Evolutionary conservation across 2,888 invertebrate species (phyloP).

Genomic region (Agrotis clavis): DNA sequence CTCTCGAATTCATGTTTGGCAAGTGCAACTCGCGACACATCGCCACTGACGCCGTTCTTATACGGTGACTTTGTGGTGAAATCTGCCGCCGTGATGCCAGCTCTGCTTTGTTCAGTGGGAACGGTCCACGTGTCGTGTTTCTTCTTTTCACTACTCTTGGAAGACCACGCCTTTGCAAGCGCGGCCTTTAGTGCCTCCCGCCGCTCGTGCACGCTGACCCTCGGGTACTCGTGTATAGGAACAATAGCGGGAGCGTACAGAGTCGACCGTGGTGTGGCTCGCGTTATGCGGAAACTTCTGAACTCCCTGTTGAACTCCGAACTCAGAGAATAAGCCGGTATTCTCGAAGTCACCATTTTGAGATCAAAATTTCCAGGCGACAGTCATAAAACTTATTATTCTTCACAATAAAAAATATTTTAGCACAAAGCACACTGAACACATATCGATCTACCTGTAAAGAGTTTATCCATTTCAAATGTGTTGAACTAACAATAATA

Average conservation of each 20-base stretch:
- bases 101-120: slow-evolving; percentile 83
- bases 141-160: slow-evolving; percentile 85
- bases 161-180: slow-evolving; percentile 89
- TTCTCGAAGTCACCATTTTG: slow-evolving; percentile 92
- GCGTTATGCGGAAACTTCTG: slow-evolving; percentile 91
- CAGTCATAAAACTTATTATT: slow-evolving; percentile 72
- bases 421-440: slow-evolving; percentile 87
- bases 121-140: slow-evolving; percentile 88
- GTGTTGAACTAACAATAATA: slow-evolving; percentile 74
- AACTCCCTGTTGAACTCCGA: slow-evolving; percentile 92
- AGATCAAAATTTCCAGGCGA: slow-evolving; percentile 89
- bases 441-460: slow-evolving; percentile 89
- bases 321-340: slow-evolving; percentile 92
- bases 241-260: slow-evolving; percentile 90
- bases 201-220: slow-evolving; percentile 91
- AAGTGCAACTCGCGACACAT: slow-evolving; percentile 85
- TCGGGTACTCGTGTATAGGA: slow-evolving; percentile 92
- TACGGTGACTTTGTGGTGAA: slow-evolving; percentile 80
- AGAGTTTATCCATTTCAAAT: slow-evolving; percentile 70
- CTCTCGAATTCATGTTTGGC: slow-evolving; percentile 87
- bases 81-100: slow-evolving; percentile 82
- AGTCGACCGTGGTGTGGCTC: slow-evolving; percentile 88
- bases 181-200: slow-evolving; percentile 89
- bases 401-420: slow-evolving; percentile 83
- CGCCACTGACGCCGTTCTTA: slow-evolving; percentile 81